Base-by-base conservation (phyloP, 2,797 vertebrate species). In the Nannoperca obscura region DNA sequence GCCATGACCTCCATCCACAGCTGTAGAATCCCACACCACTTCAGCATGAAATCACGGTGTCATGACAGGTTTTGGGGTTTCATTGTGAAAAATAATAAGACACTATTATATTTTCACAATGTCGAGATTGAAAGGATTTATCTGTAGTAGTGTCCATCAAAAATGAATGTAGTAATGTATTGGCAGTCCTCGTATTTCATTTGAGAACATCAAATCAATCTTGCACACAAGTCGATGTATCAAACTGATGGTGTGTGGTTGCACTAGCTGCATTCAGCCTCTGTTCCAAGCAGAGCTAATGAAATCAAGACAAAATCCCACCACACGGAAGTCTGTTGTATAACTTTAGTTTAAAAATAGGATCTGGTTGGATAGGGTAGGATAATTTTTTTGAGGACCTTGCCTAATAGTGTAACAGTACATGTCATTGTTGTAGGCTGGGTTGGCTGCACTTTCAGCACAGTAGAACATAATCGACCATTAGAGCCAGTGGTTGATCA, bases 71-170 rank as follows among this genome's bases (percentile, higher is more conserved):
- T 71, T 83, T 58, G 55, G 46, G 67, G 74, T 72, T 42, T 65
- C 71, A 88, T 89, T 91, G 91, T 88, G 90, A 93, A 94, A 91
- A 93, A 92, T 90, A 92, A 92, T 86, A 85, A 0, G 20, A 49
- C 20, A 71, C 88, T 85, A 92, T 93, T 91, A 93, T 95, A 62
- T 92, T 94, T 93, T 93, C 90, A 92, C 92, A 92, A 91, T 90
- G 81, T 80, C 40, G 47, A 65, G 70, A 85, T 59, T 76, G 57
- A 67, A 74, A 61, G 74, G 40, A 36, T 27, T 60, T 24, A 19
- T 47, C 11, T 1, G 17, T n/a, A 7, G 53, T 22, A 55, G 62
- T 2, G 32, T 71, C 13, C 24, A 61, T 73, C 44, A 50, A 55
- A 49, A 57, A 46, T 9, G 3, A 40, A 66, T 59, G 19, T 12